Base-by-base conservation (phyloP, 2,888 invertebrate genomes). In the Diachrysia chrysitis region DNA sequence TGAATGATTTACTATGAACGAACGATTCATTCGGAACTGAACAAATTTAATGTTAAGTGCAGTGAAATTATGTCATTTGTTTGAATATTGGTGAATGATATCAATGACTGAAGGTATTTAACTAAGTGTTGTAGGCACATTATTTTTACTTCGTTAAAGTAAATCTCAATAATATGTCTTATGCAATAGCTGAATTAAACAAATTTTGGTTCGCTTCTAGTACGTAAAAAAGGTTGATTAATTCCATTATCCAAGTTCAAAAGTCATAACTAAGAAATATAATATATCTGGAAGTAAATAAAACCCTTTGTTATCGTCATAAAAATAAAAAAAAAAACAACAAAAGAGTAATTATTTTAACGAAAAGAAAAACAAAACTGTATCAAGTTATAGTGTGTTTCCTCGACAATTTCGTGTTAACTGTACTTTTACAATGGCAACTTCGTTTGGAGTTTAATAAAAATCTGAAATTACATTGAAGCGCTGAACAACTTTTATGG, bases 401-500 rank as follows among this genome's bases (percentile, higher is more conserved):
- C 56, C 21, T 62, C 63, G 25, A 66, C 35, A 65, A 70, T 66
- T 66, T 66, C 42, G 17, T 56, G 62, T 64, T 58, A 72, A 64
- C 21, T 58, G n/a, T 55, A 56, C n/a, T 63, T 53, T 63, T 58
- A 51, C 35, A 61, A 29, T 55, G 23, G 58, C 70, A 68, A 70
- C 54, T 79, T 70, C 32, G 29, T 19, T n/a, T 46, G 9, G 51
- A 65, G 51, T 71, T 79, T 70, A 54, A 73, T 70, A 64, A 66
- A 70, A 60, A 58, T 35, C 23, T 66, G 56, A 57, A 70, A 76
- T 76, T 64, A 70, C 21, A 54, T 51, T 35, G 42, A 12, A 37
- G 37, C 37, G 29, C 7, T 25, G 59, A 54, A 46, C n/a, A 58
- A 68, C 46, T 66, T 70, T 69, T 51, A 66, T 37, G 63, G 54